These are phyloP conservation scores for Tympanoctomys barrerae DNA, from an alignment of 2,797 vertebrate species.

Conservation along the genomic window DNA sequence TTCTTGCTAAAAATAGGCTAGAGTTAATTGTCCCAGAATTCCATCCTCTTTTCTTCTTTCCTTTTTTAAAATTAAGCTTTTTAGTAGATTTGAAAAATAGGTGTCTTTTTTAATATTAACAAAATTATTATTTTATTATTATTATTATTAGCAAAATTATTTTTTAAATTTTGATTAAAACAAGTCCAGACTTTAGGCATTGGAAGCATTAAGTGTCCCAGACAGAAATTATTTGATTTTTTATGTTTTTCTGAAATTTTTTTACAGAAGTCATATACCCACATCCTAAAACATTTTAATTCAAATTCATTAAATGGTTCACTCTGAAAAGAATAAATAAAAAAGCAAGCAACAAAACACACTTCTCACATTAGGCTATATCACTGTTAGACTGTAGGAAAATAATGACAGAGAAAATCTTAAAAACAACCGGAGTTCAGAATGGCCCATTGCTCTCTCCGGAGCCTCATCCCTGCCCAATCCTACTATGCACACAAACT, in stretches of 20 bases:
- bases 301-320: neutral
- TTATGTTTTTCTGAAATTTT: neutral
- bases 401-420: neutral
- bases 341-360: neutral
- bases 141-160: neutral
- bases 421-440: neutral
- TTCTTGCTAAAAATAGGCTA: neutral
- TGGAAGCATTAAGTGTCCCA: neutral
- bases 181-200: neutral
- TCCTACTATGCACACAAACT: rapidly evolving
- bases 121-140: too few relatives aligned
- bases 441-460: neutral
- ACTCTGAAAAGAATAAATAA: neutral
- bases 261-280: neutral
- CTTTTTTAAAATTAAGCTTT: neutral
- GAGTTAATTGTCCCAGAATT: neutral
- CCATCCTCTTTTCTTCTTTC: neutral
- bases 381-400: neutral
- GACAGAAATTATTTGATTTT: neutral
- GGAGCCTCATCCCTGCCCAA: neutral
- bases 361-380: neutral
- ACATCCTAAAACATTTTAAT: neutral
- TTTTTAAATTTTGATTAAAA: constrained; percentile 19
- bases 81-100: neutral
- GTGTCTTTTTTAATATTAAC: neutral